Conservation (phyloP, 1,140 invertebrate species). For the Drosophila saltans region DNA sequence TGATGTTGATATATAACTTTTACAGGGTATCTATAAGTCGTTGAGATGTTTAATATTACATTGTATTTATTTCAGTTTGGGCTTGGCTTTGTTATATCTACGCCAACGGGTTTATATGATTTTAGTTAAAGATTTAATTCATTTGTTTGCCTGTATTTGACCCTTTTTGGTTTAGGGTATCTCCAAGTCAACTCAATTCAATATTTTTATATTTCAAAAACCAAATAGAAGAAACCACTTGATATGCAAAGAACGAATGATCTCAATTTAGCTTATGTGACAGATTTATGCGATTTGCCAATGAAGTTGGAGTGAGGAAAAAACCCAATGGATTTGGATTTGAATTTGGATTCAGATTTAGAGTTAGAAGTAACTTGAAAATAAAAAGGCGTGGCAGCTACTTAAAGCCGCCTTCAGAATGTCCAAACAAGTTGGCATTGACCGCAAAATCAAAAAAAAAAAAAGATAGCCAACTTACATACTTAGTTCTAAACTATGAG, state of each 20-base stretch:
- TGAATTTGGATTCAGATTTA: neutral
- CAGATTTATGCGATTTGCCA: constrained; percentile 13
- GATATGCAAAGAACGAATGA: constrained; percentile 52
- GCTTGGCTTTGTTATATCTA: neutral
- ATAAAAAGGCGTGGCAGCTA: neutral
- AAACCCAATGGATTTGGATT: constrained; percentile 30
- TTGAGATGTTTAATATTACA: neutral
- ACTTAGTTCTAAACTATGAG: constrained; percentile 15
- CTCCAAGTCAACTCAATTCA: neutral
- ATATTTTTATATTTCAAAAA: neutral
- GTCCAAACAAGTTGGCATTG: constrained; percentile 68
- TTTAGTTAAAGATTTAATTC: neutral
- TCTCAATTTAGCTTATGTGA: constrained; percentile 7
- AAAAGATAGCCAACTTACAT: constrained; percentile 23
- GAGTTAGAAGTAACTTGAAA: neutral
- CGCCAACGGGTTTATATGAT: neutral
- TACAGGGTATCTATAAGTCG: neutral
- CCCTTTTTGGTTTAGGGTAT: neutral
- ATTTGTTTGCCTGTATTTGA: neutral
- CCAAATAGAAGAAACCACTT: constrained; percentile 48
- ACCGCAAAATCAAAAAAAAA: constrained; percentile 66
- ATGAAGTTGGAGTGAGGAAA: neutral
- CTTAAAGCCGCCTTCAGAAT: constrained; percentile 3
- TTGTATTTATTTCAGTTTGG: neutral
- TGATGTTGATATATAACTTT: too few relatives aligned